Evolutionary conservation across 2,888 invertebrate genomes (phyloP), one percentile per base, ranked within the genome.

Genomic region (Oxycera nigricornis): DNA sequence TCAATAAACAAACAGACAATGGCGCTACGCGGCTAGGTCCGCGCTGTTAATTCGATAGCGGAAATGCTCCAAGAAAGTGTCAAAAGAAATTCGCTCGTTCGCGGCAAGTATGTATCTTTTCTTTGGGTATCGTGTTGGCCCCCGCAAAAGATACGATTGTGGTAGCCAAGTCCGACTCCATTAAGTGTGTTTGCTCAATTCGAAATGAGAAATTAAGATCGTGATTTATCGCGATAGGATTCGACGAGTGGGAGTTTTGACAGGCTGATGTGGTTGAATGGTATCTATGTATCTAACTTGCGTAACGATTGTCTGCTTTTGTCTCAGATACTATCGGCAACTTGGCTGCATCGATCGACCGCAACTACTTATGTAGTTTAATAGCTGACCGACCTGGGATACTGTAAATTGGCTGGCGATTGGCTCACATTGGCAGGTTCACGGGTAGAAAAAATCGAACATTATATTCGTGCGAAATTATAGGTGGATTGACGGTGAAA

Each of bases 1-100:
- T 46, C 46, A 46, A 46, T 46, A 46, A 46, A 46, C 17, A 46
- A 14, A 7, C 2, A 7, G 46, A 46, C 46, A 46, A 46, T 46
- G 46, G 46, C 35, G 35, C 35, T 35, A 35, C 35, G 35, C 35
- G 35, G 35, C 17, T 46, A n/a, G 11, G 46, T 46, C 14, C n/a
- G 46, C 46, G 46, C 46, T 46, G 46, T 46, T 46, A 46, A 46
- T 46, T 46, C 17, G 46, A 46, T 46, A 46, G 46, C 46, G 46
- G 46, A 46, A 46, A 46, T 46, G 17, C 46, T 11, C n/a, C 46
- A 46, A 46, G 59, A 59, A 28, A 59, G 59, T 59, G 59, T 59
- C 59, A 46, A 59, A 59, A 59, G 59, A 30, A 59, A 59, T 7
- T 59, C 28, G n/a, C 28, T 26, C 11, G 11, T 59, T 59, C 30